A percentile compares a stretch with the other conserved stretches of the same genome.
Evolutionary conservation across 2,888 invertebrate genomes (phyloP).

Genomic region (Gandaritis pyraliata): DNA sequence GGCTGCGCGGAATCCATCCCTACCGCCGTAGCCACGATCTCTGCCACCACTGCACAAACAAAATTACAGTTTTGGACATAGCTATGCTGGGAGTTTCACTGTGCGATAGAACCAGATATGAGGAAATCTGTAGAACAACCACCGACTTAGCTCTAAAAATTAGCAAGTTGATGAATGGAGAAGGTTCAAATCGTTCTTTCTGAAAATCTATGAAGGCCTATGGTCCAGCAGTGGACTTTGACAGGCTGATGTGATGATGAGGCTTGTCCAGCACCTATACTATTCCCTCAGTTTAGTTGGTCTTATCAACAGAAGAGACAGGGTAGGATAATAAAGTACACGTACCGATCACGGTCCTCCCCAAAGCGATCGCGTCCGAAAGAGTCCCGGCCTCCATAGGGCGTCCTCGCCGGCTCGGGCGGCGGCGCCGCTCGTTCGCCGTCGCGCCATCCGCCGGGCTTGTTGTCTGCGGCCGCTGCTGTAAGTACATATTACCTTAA

Average conservation of each 20-base stretch:
- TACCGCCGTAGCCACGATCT: slow-evolving; percentile 71
- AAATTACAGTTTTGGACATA: background rate
- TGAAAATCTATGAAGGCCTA: too few species aligned
- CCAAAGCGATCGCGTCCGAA: slow-evolving; percentile 71
- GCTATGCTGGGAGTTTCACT: too few species aligned
- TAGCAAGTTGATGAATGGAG: too few species aligned
- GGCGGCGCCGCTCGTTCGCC: slow-evolving; percentile 68
- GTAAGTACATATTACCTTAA: background rate
- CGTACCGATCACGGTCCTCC: slow-evolving; percentile 54
- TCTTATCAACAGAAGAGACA: background rate
- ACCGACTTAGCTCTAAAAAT: too few species aligned
- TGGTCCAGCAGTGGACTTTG: too few species aligned
- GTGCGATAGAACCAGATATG: too few species aligned
- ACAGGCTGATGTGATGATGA: too few species aligned
- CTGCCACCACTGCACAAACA: slow-evolving; percentile 53
- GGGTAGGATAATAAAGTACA: background rate
- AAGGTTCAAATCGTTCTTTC: too few species aligned
- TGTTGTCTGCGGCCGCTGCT: slow-evolving; percentile 73
- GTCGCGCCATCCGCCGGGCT: slow-evolving; percentile 81
- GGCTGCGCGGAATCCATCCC: slow-evolving; percentile 75
- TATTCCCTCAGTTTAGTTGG: too few species aligned
- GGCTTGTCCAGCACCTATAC: too few species aligned
- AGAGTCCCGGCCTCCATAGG: slow-evolving; percentile 80
- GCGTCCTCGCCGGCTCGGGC: slow-evolving; percentile 69
- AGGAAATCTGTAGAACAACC: too few species aligned